Conservation (phyloP, 2,797 vertebrate species). For the Sternotherus odoratus region DNA sequence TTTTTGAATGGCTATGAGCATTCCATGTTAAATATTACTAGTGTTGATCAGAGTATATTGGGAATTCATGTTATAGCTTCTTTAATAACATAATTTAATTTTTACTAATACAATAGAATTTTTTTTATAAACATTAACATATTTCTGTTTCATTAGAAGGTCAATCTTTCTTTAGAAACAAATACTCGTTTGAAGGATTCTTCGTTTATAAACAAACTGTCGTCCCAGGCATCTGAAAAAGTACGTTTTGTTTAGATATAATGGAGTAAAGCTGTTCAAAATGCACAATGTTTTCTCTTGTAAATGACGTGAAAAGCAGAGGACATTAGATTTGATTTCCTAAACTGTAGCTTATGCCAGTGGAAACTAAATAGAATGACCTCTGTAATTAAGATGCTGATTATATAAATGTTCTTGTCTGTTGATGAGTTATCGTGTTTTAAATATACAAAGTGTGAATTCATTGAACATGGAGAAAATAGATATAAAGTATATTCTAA, state of each 20-base stretch:
- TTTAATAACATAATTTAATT: background rate
- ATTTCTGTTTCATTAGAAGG: constrained; percentile 73
- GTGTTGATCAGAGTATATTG: background rate
- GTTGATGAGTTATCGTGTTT: background rate
- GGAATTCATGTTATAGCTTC: background rate
- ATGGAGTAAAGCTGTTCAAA: background rate
- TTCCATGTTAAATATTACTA: background rate
- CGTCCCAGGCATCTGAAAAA: constrained; percentile 70
- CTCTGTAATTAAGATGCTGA: background rate
- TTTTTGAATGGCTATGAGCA: background rate
- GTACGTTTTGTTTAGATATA: constrained; percentile 61
- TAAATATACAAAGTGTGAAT: background rate
- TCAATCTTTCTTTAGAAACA: constrained; percentile 69
- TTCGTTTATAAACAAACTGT: constrained; percentile 42
- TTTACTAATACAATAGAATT: background rate
- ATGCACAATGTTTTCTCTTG: background rate
- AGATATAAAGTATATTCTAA: background rate
- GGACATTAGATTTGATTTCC: background rate
- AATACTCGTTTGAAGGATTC: constrained; percentile 26
- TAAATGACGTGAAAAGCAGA: background rate
- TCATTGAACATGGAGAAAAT: background rate
- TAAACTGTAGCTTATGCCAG: background rate
- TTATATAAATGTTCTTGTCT: background rate
- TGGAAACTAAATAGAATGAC: background rate
- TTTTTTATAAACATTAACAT: background rate